These are phyloP conservation scores for Oreochromis niloticus DNA, from an alignment of 2,113 vertebrate species.

Conservation along the genomic window DNA sequence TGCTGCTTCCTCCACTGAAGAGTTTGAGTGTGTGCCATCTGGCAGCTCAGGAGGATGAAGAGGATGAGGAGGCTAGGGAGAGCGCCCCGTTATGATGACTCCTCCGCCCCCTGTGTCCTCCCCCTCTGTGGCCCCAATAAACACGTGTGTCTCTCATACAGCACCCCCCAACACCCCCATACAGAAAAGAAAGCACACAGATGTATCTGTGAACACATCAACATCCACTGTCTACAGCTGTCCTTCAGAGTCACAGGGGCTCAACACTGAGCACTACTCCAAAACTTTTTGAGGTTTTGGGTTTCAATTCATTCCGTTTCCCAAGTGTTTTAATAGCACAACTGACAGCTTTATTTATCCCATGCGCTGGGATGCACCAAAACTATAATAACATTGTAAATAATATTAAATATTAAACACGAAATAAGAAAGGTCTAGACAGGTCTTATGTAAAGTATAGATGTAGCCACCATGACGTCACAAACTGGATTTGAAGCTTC, in stretches of 20 bases:
- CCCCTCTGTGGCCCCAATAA: slow-evolving; percentile 39
- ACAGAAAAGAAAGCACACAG: background rate
- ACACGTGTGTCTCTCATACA: slow-evolving; percentile 2
- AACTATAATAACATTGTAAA: background rate
- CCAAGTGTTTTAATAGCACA: background rate
- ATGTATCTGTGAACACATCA: background rate
- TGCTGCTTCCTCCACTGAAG: slow-evolving; percentile 50
- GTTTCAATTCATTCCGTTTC: background rate
- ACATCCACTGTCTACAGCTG: background rate
- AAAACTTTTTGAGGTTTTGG: background rate
- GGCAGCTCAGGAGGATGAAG: slow-evolving; percentile 56
- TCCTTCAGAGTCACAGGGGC: background rate
- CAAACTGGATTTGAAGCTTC: background rate
- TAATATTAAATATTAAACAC: background rate
- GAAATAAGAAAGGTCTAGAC: background rate
- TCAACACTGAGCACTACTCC: background rate
- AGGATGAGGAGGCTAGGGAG: slow-evolving; percentile 52
- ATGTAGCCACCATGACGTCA: background rate
- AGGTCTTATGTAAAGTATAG: background rate
- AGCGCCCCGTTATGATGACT: slow-evolving; percentile 58
- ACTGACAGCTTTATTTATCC: background rate
- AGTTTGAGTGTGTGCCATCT: slow-evolving; percentile 70
- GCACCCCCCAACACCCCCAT: background rate
- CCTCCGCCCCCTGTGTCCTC: slow-evolving; percentile 35
- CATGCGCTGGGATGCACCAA: background rate